A percentile compares a stretch with the other conserved stretches of the same genome.
Evolutionary conservation across 2,113 vertebrate genomes (phyloP).

Genomic region (Nycticryphes semicollaris): DNA sequence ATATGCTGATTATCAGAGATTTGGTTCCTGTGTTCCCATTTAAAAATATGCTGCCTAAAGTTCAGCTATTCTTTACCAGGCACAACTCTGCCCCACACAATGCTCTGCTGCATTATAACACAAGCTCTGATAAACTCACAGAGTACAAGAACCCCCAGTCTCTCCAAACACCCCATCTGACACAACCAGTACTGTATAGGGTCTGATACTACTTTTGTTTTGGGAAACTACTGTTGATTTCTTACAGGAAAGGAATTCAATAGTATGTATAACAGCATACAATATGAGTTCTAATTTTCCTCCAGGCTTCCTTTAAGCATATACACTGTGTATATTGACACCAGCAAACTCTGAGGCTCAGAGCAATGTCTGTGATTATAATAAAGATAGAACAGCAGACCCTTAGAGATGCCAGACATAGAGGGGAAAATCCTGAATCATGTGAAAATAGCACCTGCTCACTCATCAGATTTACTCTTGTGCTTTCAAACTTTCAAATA

Average conservation of each 20-base stretch:
- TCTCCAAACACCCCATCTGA: neutral
- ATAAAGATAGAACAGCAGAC: neutral
- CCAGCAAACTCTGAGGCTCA: neutral
- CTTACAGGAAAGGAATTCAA: neutral
- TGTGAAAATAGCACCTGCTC: neutral
- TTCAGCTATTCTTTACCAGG: neutral
- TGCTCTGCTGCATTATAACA: neutral
- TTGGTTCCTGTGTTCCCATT: conserved; percentile 36
- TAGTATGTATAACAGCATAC: neutral
- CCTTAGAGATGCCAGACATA: neutral
- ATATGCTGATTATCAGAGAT: neutral
- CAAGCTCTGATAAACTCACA: neutral
- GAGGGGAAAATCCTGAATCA: neutral
- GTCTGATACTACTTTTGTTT: neutral
- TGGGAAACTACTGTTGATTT: neutral
- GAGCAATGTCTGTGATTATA: neutral
- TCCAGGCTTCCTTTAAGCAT: neutral
- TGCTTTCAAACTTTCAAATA: neutral
- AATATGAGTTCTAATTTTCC: neutral
- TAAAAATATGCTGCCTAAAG: neutral
- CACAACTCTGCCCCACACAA: neutral
- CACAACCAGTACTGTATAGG: neutral
- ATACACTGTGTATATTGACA: neutral
- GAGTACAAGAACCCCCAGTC: neutral
- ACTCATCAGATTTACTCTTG: neutral